Evolutionary conservation across 1,140 invertebrate species (phyloP), one percentile per base, ranked within the genome.

Genomic region (Heliconius melpomene): DNA sequence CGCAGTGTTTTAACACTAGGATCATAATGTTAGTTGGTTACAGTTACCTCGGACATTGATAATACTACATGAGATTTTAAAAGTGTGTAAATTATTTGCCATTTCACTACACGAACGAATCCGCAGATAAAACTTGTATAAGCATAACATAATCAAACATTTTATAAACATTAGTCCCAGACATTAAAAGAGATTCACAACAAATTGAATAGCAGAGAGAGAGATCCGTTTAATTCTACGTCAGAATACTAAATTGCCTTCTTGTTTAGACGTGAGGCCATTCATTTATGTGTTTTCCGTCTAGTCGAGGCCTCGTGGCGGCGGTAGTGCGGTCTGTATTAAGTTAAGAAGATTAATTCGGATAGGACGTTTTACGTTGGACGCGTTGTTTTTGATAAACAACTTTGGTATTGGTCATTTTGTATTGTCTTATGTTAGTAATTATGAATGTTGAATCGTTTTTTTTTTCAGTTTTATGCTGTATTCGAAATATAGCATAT

Each of bases 211-310:
- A n/a, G 50, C 72, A 57, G 40, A 46, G 40, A 46, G 40, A 78
- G 40, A 78, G 83, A 81, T 84, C 79, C 79, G 82, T 85, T 85
- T 84, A 82, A 85, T 85, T 87, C 85, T 82, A 87, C 84, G 84
- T 83, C 80, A 77, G 84, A 82, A 85, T 84, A 84, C 82, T 78
- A 84, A 87, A 84, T 87, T 85, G 81, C 83, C 82, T 81, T 83
- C 84, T 83, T 85, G 82, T 85, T 85, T 85, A 83, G 84, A 85
- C 82, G 74, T 79, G 78, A 79, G 78, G 72, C 72, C 77, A 74
- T 79, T 74, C 72, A 79, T 74, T 79, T 79, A 60, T 52, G 78
- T 74, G 78, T 79, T 73, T 66, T 76, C 84, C 82, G 78, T 85
- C 80, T 79, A 29, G 40, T 46, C 40, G 40, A 46, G 40, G 54